Evolutionary conservation across 2,888 invertebrate species (phyloP), one percentile per base, ranked within the genome.

Genomic region (Crocallis elinguaria): DNA sequence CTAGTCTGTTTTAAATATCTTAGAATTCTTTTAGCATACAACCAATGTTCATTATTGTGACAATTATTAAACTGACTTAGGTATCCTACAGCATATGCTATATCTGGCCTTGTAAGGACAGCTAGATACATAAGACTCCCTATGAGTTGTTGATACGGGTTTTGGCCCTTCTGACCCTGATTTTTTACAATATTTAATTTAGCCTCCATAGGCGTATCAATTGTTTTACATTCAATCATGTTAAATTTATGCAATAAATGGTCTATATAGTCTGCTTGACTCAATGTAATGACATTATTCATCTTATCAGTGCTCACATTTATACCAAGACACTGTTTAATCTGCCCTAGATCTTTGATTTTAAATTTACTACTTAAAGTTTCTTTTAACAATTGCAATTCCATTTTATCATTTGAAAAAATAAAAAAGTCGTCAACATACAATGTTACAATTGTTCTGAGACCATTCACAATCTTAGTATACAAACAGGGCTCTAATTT

Each of bases 11-110:
- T 33, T 16, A 33, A 8, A 16, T 33, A 33, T 33, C 9, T 33
- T 16, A 33, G 16, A 16, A 33, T 9, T 16, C 33, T 14, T 8
- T 33, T 33, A 9, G 16, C 33, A 33, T 33, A 33, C 16, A 5
- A 1, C 14, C 33, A 33, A 33, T 33, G 14, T 9, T 33, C 33
- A 7, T 33, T 33, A 8, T 4, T 33, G 9, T 33, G 16, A 9
- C 33, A 33, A 33, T 33, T 33, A 33, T 33, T 33, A 33, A 33
- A 33, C 16, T 33, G 33, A 16, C 33, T 33, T 16, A 33, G 16
- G 16, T 16, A 33, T 8, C 33, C 9, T n/a, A 33, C 9, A 16
- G 16, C 3, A 16, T 16, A 33, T 16, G 7, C 9, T 16, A 33
- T 33, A 9, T 33, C 33, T 16, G 33, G 33, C 16, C 33, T 33